Evolutionary conservation across 1,140 invertebrate species (phyloP), one percentile per base, ranked within the genome.

Genomic region (Rhagoletis pomonella): DNA sequence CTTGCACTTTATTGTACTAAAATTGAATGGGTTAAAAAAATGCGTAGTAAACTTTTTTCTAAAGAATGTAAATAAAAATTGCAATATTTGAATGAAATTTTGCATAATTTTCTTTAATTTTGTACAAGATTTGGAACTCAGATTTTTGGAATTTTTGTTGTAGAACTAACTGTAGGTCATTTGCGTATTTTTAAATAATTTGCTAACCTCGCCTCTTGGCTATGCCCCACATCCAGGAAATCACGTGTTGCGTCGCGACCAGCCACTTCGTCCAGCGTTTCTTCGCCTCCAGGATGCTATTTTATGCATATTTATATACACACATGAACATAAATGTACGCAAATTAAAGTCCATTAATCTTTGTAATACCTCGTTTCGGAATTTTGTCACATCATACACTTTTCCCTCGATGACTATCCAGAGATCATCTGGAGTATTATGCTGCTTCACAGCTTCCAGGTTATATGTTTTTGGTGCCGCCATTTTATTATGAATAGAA

Each of bases 151-250:
- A 29, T 29, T 29, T 29, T 29, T 29, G 29, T 29, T 29, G 29
- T 29, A 29, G 29, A 29, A 29, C 29, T 29, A 29, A 29, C 29
- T 29, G 29, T 29, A 55, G 58, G 3, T 29, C 12, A 65, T 50
- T 14, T 60, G 29, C 2, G 29, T 12, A 87, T 44, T 9, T 47
- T n/a, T 47, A 39, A 10, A 47, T 59, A 50, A 58, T 2, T 42
- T n/a, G 3, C 88, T 47, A 58, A 96, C 93, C 95, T 94, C 6
- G 97, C 97, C 94, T 97, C 97, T 58, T 95, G 94, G 86, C 97
- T 97, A 93, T 98, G 97, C 0, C 97, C 97, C 62, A 97, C 97
- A 94, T 97, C 97, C 91, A 97, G 96, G 94, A 98, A 98, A n/a
- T 94, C 94, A 90, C 96, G 95, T 50, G 97, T 97, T 2, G 94